Conservation (phyloP, 2,888 invertebrate species). For the Eupithecia pulchellata region DNA sequence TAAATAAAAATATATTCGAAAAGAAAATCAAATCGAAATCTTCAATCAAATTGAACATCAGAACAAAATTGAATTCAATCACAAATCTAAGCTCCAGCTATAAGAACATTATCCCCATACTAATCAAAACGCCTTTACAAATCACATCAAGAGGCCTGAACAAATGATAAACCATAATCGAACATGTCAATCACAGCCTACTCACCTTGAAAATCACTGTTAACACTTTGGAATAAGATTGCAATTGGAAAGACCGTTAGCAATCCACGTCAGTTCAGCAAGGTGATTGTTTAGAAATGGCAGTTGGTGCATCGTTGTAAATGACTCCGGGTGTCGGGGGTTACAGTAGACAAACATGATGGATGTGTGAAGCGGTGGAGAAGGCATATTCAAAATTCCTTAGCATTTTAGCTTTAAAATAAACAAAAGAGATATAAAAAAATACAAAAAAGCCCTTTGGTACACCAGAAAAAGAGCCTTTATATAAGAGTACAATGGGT, state of each 20-base stretch:
- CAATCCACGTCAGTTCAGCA: constrained; percentile 66
- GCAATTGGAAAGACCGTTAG: constrained; percentile 29
- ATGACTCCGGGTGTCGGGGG: constrained; percentile 50
- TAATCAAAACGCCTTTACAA: constrained; percentile 25
- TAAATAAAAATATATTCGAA: not conserved
- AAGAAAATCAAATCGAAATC: constrained; percentile 14
- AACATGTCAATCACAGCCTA: constrained; percentile 48
- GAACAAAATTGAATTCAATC: constrained; percentile 9
- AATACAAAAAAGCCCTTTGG: too few relatives aligned
- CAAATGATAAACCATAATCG: constrained; percentile 43
- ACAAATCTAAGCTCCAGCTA: not conserved
- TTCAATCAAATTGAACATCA: constrained; percentile 4
- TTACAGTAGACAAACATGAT: constrained; percentile 48
- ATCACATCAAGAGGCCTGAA: constrained; percentile 20
- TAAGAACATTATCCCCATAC: not conserved
- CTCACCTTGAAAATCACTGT: constrained; percentile 43
- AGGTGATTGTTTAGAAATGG: constrained; percentile 72
- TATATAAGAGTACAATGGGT: too few relatives aligned
- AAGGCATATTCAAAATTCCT: constrained; percentile 31
- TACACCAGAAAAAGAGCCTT: too few relatives aligned
- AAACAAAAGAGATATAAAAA: not conserved
- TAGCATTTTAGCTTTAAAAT: not conserved
- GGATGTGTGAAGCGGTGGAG: constrained; percentile 39
- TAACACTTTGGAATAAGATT: constrained; percentile 40
- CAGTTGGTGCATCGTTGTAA: constrained; percentile 49